Evolutionary conservation across 2,888 invertebrate genomes (phyloP).

Genomic region (Stenchaetothrips biformis): DNA sequence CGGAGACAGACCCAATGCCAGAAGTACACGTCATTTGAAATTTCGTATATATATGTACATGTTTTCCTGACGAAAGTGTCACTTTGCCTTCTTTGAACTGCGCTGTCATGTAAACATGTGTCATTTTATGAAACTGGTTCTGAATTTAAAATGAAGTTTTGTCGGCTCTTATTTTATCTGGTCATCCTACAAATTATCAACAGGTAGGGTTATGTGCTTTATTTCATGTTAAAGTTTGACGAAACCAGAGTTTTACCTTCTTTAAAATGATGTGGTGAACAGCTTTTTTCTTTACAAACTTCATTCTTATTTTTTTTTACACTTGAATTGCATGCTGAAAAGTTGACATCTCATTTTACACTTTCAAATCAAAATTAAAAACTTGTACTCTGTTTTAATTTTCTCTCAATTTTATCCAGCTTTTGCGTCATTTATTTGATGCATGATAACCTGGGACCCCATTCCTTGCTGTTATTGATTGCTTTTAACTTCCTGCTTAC

Average conservation of each 20-base stretch:
- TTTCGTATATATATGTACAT: neutral
- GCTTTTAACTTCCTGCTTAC: neutral
- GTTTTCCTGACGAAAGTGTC: neutral
- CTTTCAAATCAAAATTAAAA: neutral
- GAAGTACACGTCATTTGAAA: constrained; percentile 23
- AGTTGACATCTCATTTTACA: neutral
- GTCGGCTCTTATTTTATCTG: neutral
- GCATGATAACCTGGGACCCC: neutral
- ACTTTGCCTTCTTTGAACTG: neutral
- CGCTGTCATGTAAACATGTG: neutral
- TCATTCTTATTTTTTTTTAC: neutral
- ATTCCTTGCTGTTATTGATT: neutral
- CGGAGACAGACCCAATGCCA: no score
- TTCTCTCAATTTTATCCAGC: neutral
- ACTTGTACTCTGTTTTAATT: neutral
- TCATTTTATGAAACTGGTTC: neutral
- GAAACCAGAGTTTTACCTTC: neutral
- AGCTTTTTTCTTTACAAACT: neutral
- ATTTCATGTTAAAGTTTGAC: neutral
- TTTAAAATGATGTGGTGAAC: neutral
- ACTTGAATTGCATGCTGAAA: neutral
- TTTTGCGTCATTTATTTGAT: neutral
- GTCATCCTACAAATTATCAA: neutral
- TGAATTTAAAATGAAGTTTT: constrained; percentile 8
- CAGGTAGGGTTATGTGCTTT: constrained; percentile 4